Evolutionary conservation across 2,888 invertebrate genomes (phyloP).

Genomic region (Hymenopus coronatus): DNA sequence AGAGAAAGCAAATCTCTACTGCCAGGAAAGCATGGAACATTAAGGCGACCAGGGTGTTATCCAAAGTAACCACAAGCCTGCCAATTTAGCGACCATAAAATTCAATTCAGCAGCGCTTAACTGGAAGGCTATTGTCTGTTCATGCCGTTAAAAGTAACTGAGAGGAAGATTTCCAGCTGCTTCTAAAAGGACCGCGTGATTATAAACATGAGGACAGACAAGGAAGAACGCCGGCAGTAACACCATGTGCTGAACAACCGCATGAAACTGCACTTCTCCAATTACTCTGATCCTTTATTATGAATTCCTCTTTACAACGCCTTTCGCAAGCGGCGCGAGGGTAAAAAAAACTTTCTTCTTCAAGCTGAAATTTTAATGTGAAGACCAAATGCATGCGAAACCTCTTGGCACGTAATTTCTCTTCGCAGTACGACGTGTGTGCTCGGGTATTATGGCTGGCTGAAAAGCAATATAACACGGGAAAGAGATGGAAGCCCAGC

Average conservation of each 20-base stretch:
- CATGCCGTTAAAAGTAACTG: background rate
- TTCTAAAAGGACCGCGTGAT: background rate
- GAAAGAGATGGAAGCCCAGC: background rate
- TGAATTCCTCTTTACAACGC: background rate
- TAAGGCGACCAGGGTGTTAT: background rate
- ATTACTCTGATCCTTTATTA: background rate
- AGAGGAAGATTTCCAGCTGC: background rate
- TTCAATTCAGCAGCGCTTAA: background rate
- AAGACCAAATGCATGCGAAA: background rate
- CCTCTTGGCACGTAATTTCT: background rate
- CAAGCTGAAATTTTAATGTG: background rate
- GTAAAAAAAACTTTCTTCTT: background rate
- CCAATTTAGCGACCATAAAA: background rate
- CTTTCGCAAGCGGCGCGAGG: background rate
- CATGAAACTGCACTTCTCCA: background rate
- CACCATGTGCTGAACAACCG: background rate
- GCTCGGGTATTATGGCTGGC: background rate
- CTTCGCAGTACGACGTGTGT: background rate
- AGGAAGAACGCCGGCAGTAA: background rate
- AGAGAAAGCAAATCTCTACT: background rate
- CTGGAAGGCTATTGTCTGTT: background rate
- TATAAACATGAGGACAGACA: background rate
- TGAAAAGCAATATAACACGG: background rate
- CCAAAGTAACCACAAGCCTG: background rate
- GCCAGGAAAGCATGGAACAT: background rate